Evolutionary conservation across 2,113 vertebrate genomes (phyloP).

Genomic region (Connochaetes taurinus): DNA sequence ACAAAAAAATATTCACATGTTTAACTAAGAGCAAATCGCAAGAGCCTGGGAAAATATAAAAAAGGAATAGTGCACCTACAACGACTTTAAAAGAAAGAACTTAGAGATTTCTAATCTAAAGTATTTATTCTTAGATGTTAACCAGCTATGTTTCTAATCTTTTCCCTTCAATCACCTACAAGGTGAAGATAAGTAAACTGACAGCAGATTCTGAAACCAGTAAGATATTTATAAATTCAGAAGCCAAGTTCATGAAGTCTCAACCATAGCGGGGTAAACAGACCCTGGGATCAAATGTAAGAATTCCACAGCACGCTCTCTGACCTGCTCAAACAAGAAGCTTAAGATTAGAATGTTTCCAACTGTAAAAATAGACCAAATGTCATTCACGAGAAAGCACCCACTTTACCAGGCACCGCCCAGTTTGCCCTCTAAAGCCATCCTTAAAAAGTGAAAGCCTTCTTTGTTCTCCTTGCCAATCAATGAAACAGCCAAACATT

Average conservation of each 20-base stretch:
- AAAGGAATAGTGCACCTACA: background rate
- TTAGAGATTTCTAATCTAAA: background rate
- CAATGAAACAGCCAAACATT: background rate
- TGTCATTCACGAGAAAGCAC: constrained; percentile 16
- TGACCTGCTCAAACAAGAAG: constrained; percentile 21
- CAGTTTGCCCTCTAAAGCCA: constrained; percentile 18
- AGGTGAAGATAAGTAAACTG: constrained; percentile 11
- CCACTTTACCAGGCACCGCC: constrained; percentile 18
- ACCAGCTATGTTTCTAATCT: constrained; percentile 3
- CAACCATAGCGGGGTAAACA: background rate
- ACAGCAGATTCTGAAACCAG: constrained; percentile 11
- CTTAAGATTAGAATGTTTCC: constrained; percentile 24
- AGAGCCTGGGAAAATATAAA: background rate
- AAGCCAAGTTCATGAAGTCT: constrained; percentile 21
- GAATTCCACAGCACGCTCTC: background rate
- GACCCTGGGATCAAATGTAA: background rate
- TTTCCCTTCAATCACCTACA: background rate
- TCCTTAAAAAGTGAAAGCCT: constrained; percentile 36
- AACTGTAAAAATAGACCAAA: constrained; percentile 53
- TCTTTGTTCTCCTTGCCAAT: constrained; percentile 40
- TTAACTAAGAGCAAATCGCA: background rate
- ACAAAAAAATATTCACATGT: background rate
- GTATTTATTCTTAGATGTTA: background rate
- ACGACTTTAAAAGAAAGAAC: background rate
- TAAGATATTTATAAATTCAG: constrained; percentile 21